Evolutionary conservation across 35 echinoderm and acorn worm species (phyloP), one percentile per base, ranked within the genome.

Genomic region (Nesometra sesokonis): DNA sequence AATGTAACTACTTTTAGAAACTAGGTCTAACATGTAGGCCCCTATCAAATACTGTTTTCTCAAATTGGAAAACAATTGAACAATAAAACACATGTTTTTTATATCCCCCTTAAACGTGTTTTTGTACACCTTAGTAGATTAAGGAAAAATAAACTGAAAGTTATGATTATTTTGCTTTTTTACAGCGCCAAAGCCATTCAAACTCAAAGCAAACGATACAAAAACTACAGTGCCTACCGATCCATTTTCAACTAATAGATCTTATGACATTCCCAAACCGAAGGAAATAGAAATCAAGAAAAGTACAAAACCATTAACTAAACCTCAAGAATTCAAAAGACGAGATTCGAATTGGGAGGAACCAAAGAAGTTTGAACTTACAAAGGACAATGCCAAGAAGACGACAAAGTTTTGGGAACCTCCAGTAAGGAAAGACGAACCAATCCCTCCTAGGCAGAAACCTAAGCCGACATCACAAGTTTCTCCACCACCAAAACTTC

Each of bases 151-250:
- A 21, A 47, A 35, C 17, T 37, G 9, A 19, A 46, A 31, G 82
- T 84, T 17, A 11, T 35, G 31, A 19, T 19, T 30, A 33, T 78
- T 15, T 9, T 43, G 38, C 15, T 43, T 43, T 32, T 78, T 47
- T 87, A 30, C 79, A 95, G 93, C 90, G 3, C 90, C 93, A 17
- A 92, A 92, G 77, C 78, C 93, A 17, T 95, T 95, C 40, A 83
- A 95, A 82, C 78, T 77, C 13, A 95, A 92, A 84, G 79, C 85
- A 30, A 31, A 46, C 4, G 90, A 95, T 38, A 34, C 19, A 19
- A 84, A 90, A 30, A 76, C 34, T 0, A 95, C 90, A 0, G 90
- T 82, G 33, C 34, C 87, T 5, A 82, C 83, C 17, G 93, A 95
- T 77, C 93, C 93, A 2, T 95, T 95, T 84, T 86, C 47, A 17